These are phyloP conservation scores for Ichneumon xanthorius DNA, from an alignment of 2,888 invertebrate genomes.

Conservation along the genomic window DNA sequence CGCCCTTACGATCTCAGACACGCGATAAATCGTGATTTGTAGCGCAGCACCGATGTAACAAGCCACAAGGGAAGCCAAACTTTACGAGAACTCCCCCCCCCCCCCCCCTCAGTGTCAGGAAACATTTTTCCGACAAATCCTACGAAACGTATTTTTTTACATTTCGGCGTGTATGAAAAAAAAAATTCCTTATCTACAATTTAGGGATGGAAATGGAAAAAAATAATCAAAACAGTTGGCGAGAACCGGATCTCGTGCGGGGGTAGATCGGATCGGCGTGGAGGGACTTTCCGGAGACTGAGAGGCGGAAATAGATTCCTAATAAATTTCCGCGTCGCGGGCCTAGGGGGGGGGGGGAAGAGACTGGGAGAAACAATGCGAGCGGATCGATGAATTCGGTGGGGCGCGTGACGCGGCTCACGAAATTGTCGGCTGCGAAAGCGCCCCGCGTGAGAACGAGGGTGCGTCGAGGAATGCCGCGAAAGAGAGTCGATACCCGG, in stretches of 20 bases:
- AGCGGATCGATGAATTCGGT: conserved; percentile 50
- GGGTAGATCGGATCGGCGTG: conserved; percentile 34
- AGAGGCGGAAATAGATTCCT: conserved; percentile 39
- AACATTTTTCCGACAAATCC: conserved; percentile 6
- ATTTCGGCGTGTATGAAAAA: neutral
- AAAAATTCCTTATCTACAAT: neutral
- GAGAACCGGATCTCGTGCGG: neutral
- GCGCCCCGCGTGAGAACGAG: conserved; percentile 1
- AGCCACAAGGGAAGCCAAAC: conserved; percentile 6
- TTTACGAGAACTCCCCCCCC: neutral
- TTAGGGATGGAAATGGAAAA: neutral
- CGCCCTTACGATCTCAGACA: too few relatives aligned
- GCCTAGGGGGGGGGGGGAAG: neutral
- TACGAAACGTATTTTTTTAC: neutral
- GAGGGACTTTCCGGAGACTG: conserved; percentile 19
- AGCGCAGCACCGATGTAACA: neutral
- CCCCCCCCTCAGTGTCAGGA: neutral
- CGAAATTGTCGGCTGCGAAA: conserved; percentile 28
- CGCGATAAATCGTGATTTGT: conserved; percentile 4
- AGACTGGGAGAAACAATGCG: conserved; percentile 21
- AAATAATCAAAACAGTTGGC: neutral
- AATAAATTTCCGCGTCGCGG: conserved; percentile 43
- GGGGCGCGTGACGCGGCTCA: conserved; percentile 45
- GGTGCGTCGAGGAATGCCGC: conserved; percentile 46
- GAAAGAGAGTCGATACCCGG: conserved; percentile 28